Conservation (phyloP, 2,113 vertebrate species). For the Callocephalon fimbriatum region DNA sequence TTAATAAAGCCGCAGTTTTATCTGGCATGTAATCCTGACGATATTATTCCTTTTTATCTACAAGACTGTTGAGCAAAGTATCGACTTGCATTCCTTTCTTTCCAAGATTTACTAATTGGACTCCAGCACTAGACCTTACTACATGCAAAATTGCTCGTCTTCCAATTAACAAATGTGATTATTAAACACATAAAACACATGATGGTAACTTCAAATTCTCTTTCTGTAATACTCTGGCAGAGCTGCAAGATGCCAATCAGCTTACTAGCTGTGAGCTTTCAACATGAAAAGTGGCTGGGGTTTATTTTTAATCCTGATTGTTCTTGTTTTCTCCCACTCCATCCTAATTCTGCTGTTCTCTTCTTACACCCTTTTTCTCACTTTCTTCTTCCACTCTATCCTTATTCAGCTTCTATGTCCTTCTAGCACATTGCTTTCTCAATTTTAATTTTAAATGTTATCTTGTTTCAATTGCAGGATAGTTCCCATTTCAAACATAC, state of each 20-base stretch:
- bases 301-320: conserved; percentile 41
- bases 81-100: not conserved
- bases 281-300: not conserved
- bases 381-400: not conserved
- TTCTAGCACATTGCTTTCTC: not conserved
- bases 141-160: not conserved
- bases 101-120: conserved; percentile 31
- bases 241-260: not conserved
- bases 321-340: not conserved
- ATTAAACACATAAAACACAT: not conserved
- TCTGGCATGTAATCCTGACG: not conserved
- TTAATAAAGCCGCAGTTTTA: not conserved
- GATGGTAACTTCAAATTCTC: not conserved
- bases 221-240: not conserved
- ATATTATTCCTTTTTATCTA: not conserved
- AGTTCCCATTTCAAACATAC: not conserved
- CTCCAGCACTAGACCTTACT: not conserved
- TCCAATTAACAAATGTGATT: conserved; percentile 25
- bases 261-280: not conserved
- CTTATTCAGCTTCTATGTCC: not conserved
- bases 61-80: not conserved
- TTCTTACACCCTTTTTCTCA: not conserved
- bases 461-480: not conserved
- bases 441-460: not conserved
- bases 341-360: conserved; percentile 6